Base-by-base conservation (phyloP, 1,140 invertebrate species). In the Brachionus sp. region DNA sequence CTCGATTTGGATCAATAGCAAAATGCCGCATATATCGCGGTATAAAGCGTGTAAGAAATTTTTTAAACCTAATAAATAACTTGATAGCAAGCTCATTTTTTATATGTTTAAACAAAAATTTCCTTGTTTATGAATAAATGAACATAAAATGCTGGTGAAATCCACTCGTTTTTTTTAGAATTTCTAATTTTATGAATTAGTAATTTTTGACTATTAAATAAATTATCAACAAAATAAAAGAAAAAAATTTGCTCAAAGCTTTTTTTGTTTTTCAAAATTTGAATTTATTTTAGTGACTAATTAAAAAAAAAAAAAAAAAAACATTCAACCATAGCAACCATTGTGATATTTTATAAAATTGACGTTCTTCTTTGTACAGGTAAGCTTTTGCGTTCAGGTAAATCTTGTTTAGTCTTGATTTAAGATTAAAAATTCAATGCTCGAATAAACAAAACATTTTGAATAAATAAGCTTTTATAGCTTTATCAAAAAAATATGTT, bases 31-130 rank as follows among this genome's bases (percentile, higher is more conserved):
- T 29, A 78, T 23, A 10, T 78, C 75, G 6, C 75, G 44, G 25
- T 62, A 78, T 4, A 78, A n/a, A n/a, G 75, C 53, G 25, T 78
- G 19, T 3, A 78, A 53, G 19, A 78, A 78, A 37, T 70, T 70
- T 10, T 16, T 39, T 3, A 70, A 7, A 2, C 35, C 19, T 16
- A 19, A 3, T n/a, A 35, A 70, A 37, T 19, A 19, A 12, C 13
- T 70, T 4, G 16, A 19, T 37, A 70, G 4, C 29, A 39, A 33
- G 37, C 37, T 70, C 66, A 70, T 70, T 66, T 70, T 57, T 57
- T 57, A 7, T 23, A 1, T 10, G 2, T 23, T 57, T 57, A 23
- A 23, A 23, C 9, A 57, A 57, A 23, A 19, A 19, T 57, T 29
- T 29, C 29, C 29, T 29, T 29, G 29, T 29, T 57, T 57, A 19